Evolutionary conservation across 30 jellyfish, hydroid and myxozoan genomes (phyloP).

Genomic region (Rhopilema esculentum): DNA sequence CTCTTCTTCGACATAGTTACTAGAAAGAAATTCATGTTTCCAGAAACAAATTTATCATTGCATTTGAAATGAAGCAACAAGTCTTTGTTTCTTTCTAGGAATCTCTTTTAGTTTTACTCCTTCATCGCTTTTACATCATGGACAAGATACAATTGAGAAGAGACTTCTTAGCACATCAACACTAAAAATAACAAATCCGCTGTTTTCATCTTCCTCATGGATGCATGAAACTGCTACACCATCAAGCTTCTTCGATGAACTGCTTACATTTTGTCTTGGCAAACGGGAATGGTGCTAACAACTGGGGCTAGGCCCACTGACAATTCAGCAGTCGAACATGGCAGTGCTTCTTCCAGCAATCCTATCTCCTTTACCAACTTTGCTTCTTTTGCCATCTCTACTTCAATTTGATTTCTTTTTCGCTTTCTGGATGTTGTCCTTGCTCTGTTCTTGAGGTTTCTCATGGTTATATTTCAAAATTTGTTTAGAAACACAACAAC

Average conservation of each 20-base stretch:
- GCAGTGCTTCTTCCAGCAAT: no score
- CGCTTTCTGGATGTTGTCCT: constrained; percentile 1
- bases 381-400: no score
- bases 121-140: neutral
- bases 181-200: neutral
- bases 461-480: neutral
- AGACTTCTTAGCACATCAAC: neutral
- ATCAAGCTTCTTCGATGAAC: no score
- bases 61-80: neutral
- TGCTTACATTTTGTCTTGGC: no score
- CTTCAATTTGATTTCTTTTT: no score
- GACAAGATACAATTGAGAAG: neutral
- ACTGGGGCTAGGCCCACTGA: no score
- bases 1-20: neutral
- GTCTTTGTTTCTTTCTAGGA: neutral
- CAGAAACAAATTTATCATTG: neutral
- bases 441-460: constrained; percentile 2
- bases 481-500: no score
- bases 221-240: no score
- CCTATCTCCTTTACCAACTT: no score
- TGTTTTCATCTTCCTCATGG: no score
- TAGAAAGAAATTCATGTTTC: constrained; percentile 1
- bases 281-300: no score
- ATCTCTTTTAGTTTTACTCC: neutral
- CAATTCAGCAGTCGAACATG: no score